phyloP scores from a whole-genome alignment of 2,888 invertebrate species.

The Cerceris rybyensis region DNA sequence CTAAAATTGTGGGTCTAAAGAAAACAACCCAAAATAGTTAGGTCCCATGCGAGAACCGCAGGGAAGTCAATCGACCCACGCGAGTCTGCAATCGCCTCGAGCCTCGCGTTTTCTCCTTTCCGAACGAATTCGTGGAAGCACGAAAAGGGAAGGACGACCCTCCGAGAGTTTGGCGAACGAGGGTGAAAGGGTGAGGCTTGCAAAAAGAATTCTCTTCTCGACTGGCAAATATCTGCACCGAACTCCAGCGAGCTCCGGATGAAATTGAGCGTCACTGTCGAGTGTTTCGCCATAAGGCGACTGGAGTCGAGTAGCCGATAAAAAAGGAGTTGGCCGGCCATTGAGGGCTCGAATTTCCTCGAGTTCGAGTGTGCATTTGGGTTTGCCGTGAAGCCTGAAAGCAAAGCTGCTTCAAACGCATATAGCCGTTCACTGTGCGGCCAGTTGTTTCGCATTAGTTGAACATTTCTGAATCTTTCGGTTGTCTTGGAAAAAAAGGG shows the following conservation, averaged over 20 bases:
- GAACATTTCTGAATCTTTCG: background rate
- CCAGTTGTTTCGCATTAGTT: slow-evolving; percentile 28
- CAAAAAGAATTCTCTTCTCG: slow-evolving; percentile 11
- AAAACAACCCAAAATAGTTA: too few species aligned
- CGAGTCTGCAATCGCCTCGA: too few species aligned
- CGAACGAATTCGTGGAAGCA: too few species aligned
- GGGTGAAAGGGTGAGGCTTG: background rate
- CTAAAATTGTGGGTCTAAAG: too few species aligned
- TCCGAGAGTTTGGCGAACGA: too few species aligned
- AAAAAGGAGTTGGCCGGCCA: slow-evolving; percentile 56
- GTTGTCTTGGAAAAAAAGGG: too few species aligned
- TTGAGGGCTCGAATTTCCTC: slow-evolving; percentile 63
- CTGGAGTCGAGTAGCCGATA: slow-evolving; percentile 53
- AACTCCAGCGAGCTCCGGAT: background rate
- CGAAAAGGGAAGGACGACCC: too few species aligned
- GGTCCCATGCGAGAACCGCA: too few species aligned
- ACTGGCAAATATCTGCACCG: background rate
- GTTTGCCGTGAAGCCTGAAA: slow-evolving; percentile 19
- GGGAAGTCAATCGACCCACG: too few species aligned
- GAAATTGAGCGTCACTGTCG: slow-evolving; percentile 57
- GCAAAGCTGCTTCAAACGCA: slow-evolving; percentile 17
- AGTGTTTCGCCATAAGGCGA: slow-evolving; percentile 55
- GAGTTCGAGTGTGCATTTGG: slow-evolving; percentile 37
- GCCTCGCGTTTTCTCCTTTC: too few species aligned
- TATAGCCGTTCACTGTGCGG: slow-evolving; percentile 14